A percentile compares a stretch with the other conserved stretches of the same genome.
phyloP scores from a whole-genome alignment of 2,888 invertebrate genomes.

The Acronicta alni region DNA sequence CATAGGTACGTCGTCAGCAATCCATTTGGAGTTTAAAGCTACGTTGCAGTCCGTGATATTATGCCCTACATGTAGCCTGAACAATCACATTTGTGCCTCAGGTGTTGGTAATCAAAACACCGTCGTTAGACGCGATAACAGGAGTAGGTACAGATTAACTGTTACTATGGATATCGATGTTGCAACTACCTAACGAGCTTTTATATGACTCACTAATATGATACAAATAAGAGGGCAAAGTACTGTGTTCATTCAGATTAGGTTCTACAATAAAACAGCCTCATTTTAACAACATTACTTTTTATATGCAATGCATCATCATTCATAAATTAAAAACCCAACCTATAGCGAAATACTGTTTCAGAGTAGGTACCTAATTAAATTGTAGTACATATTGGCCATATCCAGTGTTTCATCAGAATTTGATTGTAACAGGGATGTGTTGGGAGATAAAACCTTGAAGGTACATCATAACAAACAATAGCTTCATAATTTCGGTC shows the following conservation, averaged over 20 bases:
- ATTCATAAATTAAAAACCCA: no score
- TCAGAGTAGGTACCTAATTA: no score
- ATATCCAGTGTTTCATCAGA: constrained; percentile 10
- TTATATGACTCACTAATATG: constrained; percentile 10
- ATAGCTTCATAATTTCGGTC: constrained; percentile 44
- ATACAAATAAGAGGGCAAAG: constrained; percentile 14
- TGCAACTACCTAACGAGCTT: constrained; percentile 33
- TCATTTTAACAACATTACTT: not conserved
- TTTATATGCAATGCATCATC: no score
- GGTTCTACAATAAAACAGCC: not conserved
- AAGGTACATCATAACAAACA: constrained; percentile 29
- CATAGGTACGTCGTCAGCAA: constrained; percentile 55
- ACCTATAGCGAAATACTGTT: no score
- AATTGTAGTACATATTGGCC: not conserved
- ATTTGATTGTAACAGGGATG: constrained; percentile 33
- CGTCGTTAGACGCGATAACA: constrained; percentile 62
- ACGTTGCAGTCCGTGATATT: constrained; percentile 73
- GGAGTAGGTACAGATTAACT: constrained; percentile 38
- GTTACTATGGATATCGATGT: constrained; percentile 57
- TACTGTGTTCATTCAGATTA: constrained; percentile 1
- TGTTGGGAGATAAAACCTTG: constrained; percentile 33
- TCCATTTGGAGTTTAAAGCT: constrained; percentile 57
- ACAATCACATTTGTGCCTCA: constrained; percentile 72
- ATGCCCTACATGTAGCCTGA: constrained; percentile 59
- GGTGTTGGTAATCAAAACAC: constrained; percentile 76